Conservation (phyloP, 2,113 vertebrate species). For the Cyanoramphus novaezelandiae region DNA sequence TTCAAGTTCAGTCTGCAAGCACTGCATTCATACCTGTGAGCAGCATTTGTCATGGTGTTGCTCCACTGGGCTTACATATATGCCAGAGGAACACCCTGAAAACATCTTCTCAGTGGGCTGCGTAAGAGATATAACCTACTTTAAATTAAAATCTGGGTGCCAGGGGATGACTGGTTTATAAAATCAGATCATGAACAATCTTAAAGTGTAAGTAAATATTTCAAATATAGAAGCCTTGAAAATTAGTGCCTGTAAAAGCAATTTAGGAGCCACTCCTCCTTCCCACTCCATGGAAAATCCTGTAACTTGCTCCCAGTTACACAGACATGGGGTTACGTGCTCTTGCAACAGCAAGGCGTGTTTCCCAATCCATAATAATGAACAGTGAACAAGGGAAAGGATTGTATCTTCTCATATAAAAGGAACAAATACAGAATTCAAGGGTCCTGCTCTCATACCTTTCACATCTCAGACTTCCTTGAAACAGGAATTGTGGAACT, state of each 20-base stretch:
- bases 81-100: neutral
- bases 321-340: neutral
- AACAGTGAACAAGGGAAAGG: neutral
- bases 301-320: neutral
- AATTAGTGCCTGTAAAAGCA: constrained; percentile 43
- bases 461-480: neutral
- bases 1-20: neutral
- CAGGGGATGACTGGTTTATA: neutral
- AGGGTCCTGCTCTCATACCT: neutral
- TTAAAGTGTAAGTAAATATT: constrained; percentile 22
- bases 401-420: neutral
- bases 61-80: neutral
- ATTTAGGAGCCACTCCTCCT: neutral
- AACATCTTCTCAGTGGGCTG: neutral
- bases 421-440: neutral
- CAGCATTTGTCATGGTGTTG: accelerated
- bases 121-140: neutral
- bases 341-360: neutral
- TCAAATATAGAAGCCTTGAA: neutral
- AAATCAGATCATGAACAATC: neutral
- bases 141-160: neutral
- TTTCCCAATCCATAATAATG: neutral
- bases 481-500: constrained; percentile 4
- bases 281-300: neutral
- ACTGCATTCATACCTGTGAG: neutral